phyloP scores from a whole-genome alignment of 1,140 invertebrate genomes.

The Batillaria attramentaria region DNA sequence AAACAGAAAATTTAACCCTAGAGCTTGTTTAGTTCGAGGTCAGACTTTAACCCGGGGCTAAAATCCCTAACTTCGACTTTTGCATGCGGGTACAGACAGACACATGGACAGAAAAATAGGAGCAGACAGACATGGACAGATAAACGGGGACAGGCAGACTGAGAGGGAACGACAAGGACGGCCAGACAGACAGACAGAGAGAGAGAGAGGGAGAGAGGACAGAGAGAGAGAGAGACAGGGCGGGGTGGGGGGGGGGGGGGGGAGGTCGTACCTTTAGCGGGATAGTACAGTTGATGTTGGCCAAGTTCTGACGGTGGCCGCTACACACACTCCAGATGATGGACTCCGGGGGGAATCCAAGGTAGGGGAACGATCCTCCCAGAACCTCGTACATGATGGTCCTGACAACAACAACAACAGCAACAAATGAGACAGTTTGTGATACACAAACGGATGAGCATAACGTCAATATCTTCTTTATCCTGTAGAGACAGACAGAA shows the following conservation, averaged over 20 bases:
- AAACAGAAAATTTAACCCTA: no score
- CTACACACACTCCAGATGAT: slow-evolving; percentile 69
- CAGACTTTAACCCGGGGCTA: no score
- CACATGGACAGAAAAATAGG: background rate
- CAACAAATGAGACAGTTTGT: no score
- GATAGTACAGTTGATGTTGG: slow-evolving; percentile 58
- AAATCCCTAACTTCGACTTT: no score
- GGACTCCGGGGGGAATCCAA: slow-evolving; percentile 55
- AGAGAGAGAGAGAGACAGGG: no score
- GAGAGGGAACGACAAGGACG: background rate
- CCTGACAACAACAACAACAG: slow-evolving; percentile 51
- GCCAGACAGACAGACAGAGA: no score
- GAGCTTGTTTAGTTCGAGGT: no score
- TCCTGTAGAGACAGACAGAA: no score
- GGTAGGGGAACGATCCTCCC: slow-evolving; percentile 64
- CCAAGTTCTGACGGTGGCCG: slow-evolving; percentile 58
- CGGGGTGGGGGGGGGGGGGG: no score
- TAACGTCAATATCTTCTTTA: background rate
- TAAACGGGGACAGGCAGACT: background rate
- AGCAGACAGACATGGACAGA: background rate
- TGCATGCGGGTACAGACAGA: background rate
- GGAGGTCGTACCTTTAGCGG: slow-evolving; percentile 60
- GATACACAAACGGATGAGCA: background rate
- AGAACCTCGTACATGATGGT: slow-evolving; percentile 71
- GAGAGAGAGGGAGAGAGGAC: no score